Evolutionary conservation across 2,888 invertebrate genomes (phyloP), one percentile per base, ranked within the genome.

Genomic region (Caenorhabditis sulstoni): DNA sequence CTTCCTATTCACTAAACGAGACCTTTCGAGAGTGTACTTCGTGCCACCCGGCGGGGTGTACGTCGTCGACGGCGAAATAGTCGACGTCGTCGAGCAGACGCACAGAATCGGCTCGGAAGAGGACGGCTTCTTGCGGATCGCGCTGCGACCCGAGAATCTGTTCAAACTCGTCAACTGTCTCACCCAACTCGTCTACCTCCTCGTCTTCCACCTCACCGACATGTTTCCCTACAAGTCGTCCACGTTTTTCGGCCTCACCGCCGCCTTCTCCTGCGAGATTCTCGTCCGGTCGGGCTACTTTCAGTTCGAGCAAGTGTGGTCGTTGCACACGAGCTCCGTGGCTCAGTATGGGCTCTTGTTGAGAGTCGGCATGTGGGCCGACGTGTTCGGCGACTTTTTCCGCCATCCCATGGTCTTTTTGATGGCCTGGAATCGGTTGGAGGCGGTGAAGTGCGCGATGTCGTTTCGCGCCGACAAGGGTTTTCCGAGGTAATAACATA

Each of bases 401-500:
- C 44, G 44, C n/a, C 44, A 44, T 44, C 44, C 44, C 3, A 44
- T 44, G 44, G n/a, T 44, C n/a, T 44, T 44, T n/a, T 11, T 44
- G n/a, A 44, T 44, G 44, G 44, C 44, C 14, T 44, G 12, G 5
- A 44, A 44, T 44, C 12, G 44, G n/a, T 7, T 44, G 44, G 44
- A 3, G 12, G 2, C 12, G 3, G 44, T 44, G 14, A 44, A 44
- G 11, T 44, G 11, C 11, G 12, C 44, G 44, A 3, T 44, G 3
- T 3, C 2, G 3, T 3, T 44, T n/a, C 2, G n/a, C 3, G 14
- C n/a, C 44, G 11, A 11, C 14, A 44, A 11, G 16, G 4, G 8
- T 18, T 47, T 47, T 47, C 16, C 47, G 16, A 47, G 47, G 47
- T n/a, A n/a, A n/a, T n/a, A n/a, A n/a, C n/a, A n/a, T n/a, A n/a